Evolutionary conservation across 2,113 vertebrate species (phyloP), one percentile per base, ranked within the genome.

Genomic region (Mirounga angustirostris): DNA sequence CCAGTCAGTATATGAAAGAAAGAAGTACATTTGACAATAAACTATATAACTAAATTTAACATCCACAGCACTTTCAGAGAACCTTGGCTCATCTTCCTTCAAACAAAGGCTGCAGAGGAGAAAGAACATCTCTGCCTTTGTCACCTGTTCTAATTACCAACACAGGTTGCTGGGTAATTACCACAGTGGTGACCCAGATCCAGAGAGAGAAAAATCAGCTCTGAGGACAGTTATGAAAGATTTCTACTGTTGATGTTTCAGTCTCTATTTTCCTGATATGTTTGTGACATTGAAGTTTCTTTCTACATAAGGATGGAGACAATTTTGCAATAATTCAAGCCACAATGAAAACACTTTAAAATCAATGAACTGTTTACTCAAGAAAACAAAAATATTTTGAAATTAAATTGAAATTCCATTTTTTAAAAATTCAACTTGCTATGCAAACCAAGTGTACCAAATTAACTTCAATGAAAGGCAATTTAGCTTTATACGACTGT

Each of bases 1-100:
- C 0, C 67, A 95, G 5, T 84, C 54, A 56, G 12, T 78, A 22
- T 52, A 40, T 78, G 46, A 95, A 92, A 92, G 58, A 63, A 84
- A 92, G 28, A 92, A 87, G 84, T 93, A 83, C 71, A 12, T 91
- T 21, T 95, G 36, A 46, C 85, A 91, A 81, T 91, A 80, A 84
- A 46, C 7, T 46, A 14, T n/a, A 6, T 80, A 83, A 50, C 26
- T 84, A 50, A 30, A 74, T 86, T 87, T 50, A 71, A 80, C 33
- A 73, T 8, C 26, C 5, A 85, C 30, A 81, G 1, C 7, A 2
- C 33, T 96, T 85, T 89, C 89, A 65, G 63, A 74, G 90, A 93
- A 1, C 40, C 24, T n/a, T 33, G 21, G 73, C 30, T 92, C 33
- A 21, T 65, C 21, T 83, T 74, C 3, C 10, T 71, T 74, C 2